Evolutionary conservation across 2,113 vertebrate species (phyloP).

Genomic region (Podiceps cristatus): DNA sequence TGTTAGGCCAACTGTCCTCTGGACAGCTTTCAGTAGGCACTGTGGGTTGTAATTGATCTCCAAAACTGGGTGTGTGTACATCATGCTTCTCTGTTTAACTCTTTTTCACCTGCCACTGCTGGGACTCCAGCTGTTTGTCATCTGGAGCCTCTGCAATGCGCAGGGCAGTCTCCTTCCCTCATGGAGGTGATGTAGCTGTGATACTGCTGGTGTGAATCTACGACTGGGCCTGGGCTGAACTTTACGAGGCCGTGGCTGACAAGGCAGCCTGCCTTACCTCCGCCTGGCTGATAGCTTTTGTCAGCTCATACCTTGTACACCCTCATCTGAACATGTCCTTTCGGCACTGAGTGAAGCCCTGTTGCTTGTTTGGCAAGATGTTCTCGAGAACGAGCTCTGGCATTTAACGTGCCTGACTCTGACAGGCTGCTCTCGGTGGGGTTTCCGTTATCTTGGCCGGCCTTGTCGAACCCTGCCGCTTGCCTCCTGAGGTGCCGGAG

Average conservation of each 20-base stretch:
- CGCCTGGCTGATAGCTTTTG: neutral
- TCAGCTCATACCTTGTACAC: neutral
- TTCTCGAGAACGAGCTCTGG: neutral
- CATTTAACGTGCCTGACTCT: neutral
- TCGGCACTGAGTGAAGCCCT: neutral
- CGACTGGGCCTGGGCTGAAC: neutral
- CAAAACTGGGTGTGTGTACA: neutral
- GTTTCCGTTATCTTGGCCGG: neutral
- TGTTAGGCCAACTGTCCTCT: neutral
- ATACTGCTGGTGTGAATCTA: rapidly evolving
- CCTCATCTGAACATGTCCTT: neutral
- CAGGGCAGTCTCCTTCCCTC: neutral
- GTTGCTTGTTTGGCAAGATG: neutral
- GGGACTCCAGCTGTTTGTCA: neutral
- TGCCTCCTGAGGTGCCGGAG: rapidly evolving
- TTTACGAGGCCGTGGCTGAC: neutral
- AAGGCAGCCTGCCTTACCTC: neutral
- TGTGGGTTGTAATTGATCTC: neutral
- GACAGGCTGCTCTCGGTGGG: neutral
- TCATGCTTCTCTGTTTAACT: neutral
- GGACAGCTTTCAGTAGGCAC: neutral
- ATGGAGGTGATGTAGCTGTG: neutral
- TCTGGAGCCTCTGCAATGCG: neutral
- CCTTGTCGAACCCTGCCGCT: neutral
- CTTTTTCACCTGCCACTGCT: neutral